Evolutionary conservation across 2,888 invertebrate species (phyloP), one percentile per base, ranked within the genome.

Genomic region (Salticus scenicus): DNA sequence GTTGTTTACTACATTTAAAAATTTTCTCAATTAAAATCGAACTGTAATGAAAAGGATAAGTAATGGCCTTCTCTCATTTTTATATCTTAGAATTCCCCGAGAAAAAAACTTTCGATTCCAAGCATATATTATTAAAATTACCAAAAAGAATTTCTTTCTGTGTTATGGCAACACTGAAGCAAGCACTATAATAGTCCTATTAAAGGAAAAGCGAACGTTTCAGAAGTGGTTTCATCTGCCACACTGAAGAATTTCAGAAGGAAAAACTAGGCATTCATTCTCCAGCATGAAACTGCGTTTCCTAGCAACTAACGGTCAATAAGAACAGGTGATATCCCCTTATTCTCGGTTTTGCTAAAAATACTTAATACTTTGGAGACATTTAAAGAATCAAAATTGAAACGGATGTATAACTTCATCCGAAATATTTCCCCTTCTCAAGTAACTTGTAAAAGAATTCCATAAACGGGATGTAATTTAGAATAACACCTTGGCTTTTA

Each of bases 311-410:
- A 17, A 14, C 42, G 42, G 42, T 47, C 42, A 47, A 47, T 47
- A 47, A 47, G 42, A 17, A 47, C 42, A 47, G 42, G 42, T 47
- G 42, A 47, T 47, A 47, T 47, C 42, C 42, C n/a, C 42, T 47
- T 17, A 14, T 47, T 47, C 42, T 17, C 2, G 17, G 17, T 47
- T 47, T 47, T 47, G 14, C 42, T 14, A 14, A 17, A 5, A 14
- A 47, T 47, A 17, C 42, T 14, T 47, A 47, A 47, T 47, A 14
- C 42, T 47, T 47, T 17, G 2, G 17, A 47, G 42, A 14, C 42
- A 47, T 47, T 47, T 17, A 17, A 10, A 47, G 42, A 47, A 47
- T 47, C 42, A 17, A 17, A 47, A 47, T 17, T 10, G 17, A 47
- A 14, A 17, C 37, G 37, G 37, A n/a, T n/a, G n/a, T n/a, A n/a